Evolutionary conservation across 1,140 invertebrate species (phyloP), one percentile per base, ranked within the genome.

Genomic region (Microplitis mediator): DNA sequence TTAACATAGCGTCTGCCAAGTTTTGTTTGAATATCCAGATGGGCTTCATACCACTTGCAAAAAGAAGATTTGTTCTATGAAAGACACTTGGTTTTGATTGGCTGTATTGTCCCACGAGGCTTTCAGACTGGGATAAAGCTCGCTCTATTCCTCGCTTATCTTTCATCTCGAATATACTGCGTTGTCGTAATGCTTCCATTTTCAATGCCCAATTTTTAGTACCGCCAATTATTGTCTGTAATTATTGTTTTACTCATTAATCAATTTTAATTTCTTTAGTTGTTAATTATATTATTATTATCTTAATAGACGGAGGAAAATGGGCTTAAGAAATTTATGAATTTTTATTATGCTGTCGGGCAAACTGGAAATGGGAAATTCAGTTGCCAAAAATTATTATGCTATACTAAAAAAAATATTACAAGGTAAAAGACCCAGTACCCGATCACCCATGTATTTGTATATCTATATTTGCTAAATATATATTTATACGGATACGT

Each of bases 111-210:
- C 92, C 91, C 11, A 95, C 89, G 45, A 97, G 88, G 80, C 92
- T 90, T 87, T 97, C 94, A 74, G 94, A 88, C 86, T 99, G 97
- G 81, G 91, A 90, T 90, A 98, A 91, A 8, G 95, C 91, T 64
- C 97, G 86, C 80, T 98, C 95, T 9, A 97, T 90, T 0, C 94
- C 94, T 72, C 96, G 89, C 51, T 92, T 91, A 76, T 93, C 91
- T 51, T 88, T 88, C 0, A 89, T 89, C 86, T 99, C 96, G 14
- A 96, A 81, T 66, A 90, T 87, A 73, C 94, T 95, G 54, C 96
- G 91, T 34, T 93, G 85, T 8, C 92, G 87, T 2, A 97, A 80
- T 3, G 93, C 89, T 6, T 90, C 88, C 23, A 93, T 89, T 69
- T 92, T 89, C 8, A 95, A 50, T 86, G 90, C 71, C 91, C 95